Percentiles rank a stretch among this genome's conserved stretches.
phyloP scores from a whole-genome alignment of 2,113 vertebrate genomes.

The Empidonax traillii region DNA sequence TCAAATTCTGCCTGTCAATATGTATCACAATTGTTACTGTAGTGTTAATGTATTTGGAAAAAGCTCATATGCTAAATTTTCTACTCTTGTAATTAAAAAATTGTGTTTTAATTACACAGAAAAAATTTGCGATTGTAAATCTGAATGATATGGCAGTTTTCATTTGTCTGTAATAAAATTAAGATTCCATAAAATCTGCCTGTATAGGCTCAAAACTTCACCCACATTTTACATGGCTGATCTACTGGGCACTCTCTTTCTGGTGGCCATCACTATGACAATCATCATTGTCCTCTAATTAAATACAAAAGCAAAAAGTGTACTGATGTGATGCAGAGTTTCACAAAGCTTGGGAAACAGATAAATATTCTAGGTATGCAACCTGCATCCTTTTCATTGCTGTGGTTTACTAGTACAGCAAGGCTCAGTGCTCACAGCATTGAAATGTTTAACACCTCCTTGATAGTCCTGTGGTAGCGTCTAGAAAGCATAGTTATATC shows the following conservation, averaged over 20 bases:
- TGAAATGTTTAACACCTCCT: neutral
- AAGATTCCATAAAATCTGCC: neutral
- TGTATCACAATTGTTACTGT: neutral
- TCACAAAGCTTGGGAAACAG: neutral
- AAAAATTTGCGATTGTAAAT: neutral
- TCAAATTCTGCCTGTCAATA: neutral
- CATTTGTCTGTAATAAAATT: neutral
- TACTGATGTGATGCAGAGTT: neutral
- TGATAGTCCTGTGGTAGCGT: neutral
- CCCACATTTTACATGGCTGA: neutral
- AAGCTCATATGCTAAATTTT: neutral
- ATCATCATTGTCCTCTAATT: neutral
- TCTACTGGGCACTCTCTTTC: neutral
- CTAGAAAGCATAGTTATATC: neutral
- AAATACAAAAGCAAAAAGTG: neutral
- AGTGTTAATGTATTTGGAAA: neutral
- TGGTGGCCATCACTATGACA: neutral
- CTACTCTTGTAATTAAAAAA: neutral
- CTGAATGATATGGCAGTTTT: neutral
- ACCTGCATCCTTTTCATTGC: neutral
- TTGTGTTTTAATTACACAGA: constrained; percentile 5
- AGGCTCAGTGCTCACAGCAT: neutral
- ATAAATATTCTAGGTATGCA: neutral
- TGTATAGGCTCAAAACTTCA: neutral
- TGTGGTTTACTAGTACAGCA: neutral